Base-by-base conservation (phyloP, 2,888 invertebrate species). In the Danaus chrysippus region DNA sequence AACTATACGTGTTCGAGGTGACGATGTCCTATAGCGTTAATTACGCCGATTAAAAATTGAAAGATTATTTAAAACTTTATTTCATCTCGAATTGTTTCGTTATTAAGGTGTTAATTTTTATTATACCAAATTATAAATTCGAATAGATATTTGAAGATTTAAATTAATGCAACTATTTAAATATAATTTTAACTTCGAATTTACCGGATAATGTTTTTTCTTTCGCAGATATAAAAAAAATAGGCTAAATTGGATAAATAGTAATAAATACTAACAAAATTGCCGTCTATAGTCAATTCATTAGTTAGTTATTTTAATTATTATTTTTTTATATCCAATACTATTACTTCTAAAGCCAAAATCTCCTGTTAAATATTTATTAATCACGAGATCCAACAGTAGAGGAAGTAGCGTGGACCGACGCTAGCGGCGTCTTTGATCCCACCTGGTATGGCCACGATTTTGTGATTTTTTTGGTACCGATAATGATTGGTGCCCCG, bases 321-420 rank as follows among this genome's bases (percentile, higher is more conserved):
- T 8, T 34, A 34, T 34, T 34, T 34, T 5, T 34, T 34, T 34
- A 34, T 34, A 6, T 34, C 23, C 8, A 34, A 34, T 34, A 34
- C 23, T 6, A 34, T 34, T 34, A 3, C 23, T 34, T 34, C 23
- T 34, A 34, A 34, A 34, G 6, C 2, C 10, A 43, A 17, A 17
- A 17, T 11, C 17, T 10, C 46, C 46, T 46, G 6, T 46, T 49
- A 49, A 11, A 17, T 15, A 10, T 15, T 49, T 49, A 17, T 17
- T 11, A 17, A 49, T 10, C 49, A 49, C 11, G 49, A 49, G 17
- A 11, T 15, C 17, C 15, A 54, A 59, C 42, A 67, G 61, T 59
- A 69, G 75, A 83, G 86, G 86, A 84, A 85, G 85, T 83, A 80
- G 79, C 82, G 83, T 84, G 82, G 68, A 63, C 69, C 72, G 68